Evolutionary conservation across 2,113 vertebrate genomes (phyloP), one percentile per base, ranked within the genome.

Genomic region (Esox niger): DNA sequence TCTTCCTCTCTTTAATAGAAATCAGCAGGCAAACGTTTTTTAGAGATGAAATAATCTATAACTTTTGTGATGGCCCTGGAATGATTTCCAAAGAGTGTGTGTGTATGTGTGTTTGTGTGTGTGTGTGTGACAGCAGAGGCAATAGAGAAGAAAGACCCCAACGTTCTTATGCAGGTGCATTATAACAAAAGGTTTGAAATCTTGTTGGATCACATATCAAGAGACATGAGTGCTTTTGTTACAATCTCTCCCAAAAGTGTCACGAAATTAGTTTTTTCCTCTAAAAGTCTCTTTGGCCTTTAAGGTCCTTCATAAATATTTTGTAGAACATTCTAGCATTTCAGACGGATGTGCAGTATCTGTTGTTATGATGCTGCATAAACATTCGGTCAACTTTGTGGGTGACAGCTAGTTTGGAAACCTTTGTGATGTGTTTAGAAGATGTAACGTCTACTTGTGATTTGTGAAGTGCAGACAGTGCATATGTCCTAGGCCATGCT

Each of bases 201-300:
- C 10, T 73, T 84, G 79, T 86, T 68, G 73, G 73, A 80, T 80
- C 76, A 71, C 35, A 68, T 27, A 2, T 38, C 56, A 9, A n/a
- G 64, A 38, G 31, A 33, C 15, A 17, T 15, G 15, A n/a, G 30
- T 30, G 73, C 52, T 79, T 78, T 30, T 76, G 72, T 82, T 80
- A 73, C 33, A 17, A 43, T 76, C 62, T 68, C 21, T 64, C 62
- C 26, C 58, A 54, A 64, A 71, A 61, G 13, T 69, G 75, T 78
- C 64, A 25, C 35, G 68, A 67, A 71, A 69, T 27, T 4, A 0
- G 30, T 72, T 79, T 76, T 63, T 79, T n/a, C n/a, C 64, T 46
- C 27, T 77, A 79, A 75, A 65, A 6, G 57, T 74, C 47, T 61
- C 60, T 64, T 62, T 32, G 63, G n/a, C 9, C 68, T 74, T 4